Base-by-base conservation (phyloP, 2,888 invertebrate genomes). In the Gibbula magus region DNA sequence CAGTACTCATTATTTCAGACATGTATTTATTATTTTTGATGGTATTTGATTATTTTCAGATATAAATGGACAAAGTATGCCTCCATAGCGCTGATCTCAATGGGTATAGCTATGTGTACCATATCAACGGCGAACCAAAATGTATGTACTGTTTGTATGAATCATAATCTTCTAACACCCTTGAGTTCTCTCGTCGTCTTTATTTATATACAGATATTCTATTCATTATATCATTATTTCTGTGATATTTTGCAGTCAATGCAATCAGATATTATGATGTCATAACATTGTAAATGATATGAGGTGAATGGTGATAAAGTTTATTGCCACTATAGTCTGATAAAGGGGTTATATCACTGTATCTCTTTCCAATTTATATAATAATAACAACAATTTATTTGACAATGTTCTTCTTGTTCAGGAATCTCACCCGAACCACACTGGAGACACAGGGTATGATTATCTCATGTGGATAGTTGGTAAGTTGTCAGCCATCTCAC, bases 51-150 rank as follows among this genome's bases (percentile, higher is more conserved):
- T 45, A 13, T 56, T 83, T 82, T 25, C 87, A 93, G 92, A 75
- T 99, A 99, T 89, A 94, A 95, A 0, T 93, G 95, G 2, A 94
- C 96, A 51, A 99, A 99, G 93, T 99, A 98, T 93, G 83, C 97
- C 10, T 97, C 99, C 0, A 97, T 99, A 8, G 93, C 96, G 10
- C 96, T 99, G 95, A 98, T 99, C 89, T 97, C 98, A 0, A 90
- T 95, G n/a, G 99, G 99, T 8, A 98, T 99, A 79, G 94, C 96
- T 0, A 94, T 97, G 18, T 98, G 98, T 92, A 99, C 99, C 0
- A 94, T 98, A 78, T 96, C 97, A 25, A 98, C 98, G 32, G 88
- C 90, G 35, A 80, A 75, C 25, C 79, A 84, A 66, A 84, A 87
- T 78, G 88, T 88, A 81, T 83, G 86, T 83, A 35, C 67, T 29